Percentiles rank a stretch among this genome's conserved stretches.
Evolutionary conservation across 2,113 vertebrate species (phyloP).

Genomic region (Amphiprion percula): DNA sequence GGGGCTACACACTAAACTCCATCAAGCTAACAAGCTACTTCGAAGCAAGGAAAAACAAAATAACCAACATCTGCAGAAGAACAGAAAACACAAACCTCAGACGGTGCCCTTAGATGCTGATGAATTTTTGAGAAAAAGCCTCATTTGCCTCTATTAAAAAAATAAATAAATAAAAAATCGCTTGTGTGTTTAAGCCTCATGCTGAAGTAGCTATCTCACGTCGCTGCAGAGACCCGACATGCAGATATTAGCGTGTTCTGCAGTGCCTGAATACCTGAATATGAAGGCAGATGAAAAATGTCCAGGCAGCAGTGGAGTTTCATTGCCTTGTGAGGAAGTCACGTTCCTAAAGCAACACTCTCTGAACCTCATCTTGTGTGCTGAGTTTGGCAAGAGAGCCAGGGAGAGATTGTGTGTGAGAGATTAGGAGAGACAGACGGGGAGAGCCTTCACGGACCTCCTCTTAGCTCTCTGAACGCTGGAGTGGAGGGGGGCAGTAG

Average conservation of each 20-base stretch:
- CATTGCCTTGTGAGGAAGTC: conserved; percentile 70
- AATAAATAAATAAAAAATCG: neutral
- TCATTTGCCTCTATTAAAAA: neutral
- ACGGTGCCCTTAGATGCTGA: neutral
- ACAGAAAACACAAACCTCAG: conserved; percentile 30
- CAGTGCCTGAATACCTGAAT: conserved; percentile 39
- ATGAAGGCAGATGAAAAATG: conserved; percentile 55
- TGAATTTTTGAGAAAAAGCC: neutral
- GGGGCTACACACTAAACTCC: conserved; percentile 4
- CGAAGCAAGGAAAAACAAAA: conserved; percentile 10
- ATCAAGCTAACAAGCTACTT: conserved; percentile 17
- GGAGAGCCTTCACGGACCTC: conserved; percentile 17
- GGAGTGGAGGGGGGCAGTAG: neutral
- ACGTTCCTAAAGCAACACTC: conserved; percentile 47
- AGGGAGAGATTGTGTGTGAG: conserved; percentile 33
- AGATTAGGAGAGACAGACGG: conserved; percentile 43
- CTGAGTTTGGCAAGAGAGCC: conserved; percentile 33
- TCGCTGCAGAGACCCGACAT: neutral
- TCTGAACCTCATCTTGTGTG: conserved; percentile 23
- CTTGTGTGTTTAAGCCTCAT: neutral
- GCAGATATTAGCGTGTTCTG: conserved; percentile 9
- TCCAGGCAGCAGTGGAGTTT: conserved; percentile 38
- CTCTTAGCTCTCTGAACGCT: conserved; percentile 10
- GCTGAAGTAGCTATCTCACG: neutral
- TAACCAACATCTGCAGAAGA: conserved; percentile 18